A percentile compares a stretch with the other conserved stretches of the same genome.
These are phyloP conservation scores for Drosophila bifasciata DNA, from an alignment of 1,140 invertebrate species.

Conservation along the genomic window DNA sequence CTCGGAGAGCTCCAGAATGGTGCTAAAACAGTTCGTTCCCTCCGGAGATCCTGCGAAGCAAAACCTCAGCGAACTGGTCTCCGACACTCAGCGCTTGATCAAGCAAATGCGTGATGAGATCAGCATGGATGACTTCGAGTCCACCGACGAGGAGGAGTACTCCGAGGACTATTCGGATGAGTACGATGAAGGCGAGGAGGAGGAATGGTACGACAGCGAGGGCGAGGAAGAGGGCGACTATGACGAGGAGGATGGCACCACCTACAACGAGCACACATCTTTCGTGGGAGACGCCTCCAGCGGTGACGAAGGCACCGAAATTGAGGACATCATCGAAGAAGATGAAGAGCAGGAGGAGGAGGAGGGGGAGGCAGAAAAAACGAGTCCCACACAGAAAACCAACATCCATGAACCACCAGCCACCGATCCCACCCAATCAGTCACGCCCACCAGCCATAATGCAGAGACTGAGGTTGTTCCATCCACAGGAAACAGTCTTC, in stretches of 20 bases:
- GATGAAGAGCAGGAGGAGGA: slow-evolving; percentile 40
- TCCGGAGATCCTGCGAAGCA: slow-evolving; percentile 80
- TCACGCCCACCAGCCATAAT: slow-evolving; percentile 65
- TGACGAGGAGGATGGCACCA: slow-evolving; percentile 59
- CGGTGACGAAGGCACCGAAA: slow-evolving; percentile 66
- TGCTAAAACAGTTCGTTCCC: slow-evolving; percentile 69
- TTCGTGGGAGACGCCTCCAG: slow-evolving; percentile 67
- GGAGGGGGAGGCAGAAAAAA: slow-evolving; percentile 15
- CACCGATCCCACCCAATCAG: slow-evolving; percentile 51
- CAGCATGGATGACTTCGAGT: slow-evolving; percentile 86
- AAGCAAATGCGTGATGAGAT: slow-evolving; percentile 88
- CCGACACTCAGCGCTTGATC: slow-evolving; percentile 86
- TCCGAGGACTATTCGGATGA: slow-evolving; percentile 85
- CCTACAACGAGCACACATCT: slow-evolving; percentile 49
- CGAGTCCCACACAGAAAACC: slow-evolving; percentile 7
- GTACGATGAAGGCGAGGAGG: slow-evolving; percentile 83
- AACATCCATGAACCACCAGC: slow-evolving; percentile 42
- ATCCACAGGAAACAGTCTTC: slow-evolving; percentile 33
- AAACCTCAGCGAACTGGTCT: slow-evolving; percentile 86
- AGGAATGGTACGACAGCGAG: slow-evolving; percentile 85
- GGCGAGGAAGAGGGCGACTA: slow-evolving; percentile 81
- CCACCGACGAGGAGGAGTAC: slow-evolving; percentile 85
- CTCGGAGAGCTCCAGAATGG: slow-evolving; percentile 37
- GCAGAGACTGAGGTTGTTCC: slow-evolving; percentile 51
- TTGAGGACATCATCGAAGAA: slow-evolving; percentile 67